These are phyloP conservation scores for Leucopsar rothschildi DNA, from an alignment of 2,113 vertebrate genomes.

Conservation along the genomic window DNA sequence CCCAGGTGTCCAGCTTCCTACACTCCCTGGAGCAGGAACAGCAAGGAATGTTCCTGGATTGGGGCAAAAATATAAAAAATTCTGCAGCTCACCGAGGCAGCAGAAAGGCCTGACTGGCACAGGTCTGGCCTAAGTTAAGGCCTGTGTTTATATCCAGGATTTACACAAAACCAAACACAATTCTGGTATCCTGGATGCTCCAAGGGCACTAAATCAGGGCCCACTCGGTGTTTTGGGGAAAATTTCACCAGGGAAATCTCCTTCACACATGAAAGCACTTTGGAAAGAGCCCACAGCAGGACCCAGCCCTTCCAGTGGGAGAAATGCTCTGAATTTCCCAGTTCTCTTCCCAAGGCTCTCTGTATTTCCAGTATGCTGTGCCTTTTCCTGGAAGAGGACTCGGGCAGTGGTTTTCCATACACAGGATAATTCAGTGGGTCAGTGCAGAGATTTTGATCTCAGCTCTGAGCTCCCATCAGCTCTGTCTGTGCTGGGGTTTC, in stretches of 20 bases:
- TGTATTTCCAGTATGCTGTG: accelerated
- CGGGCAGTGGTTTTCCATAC: background rate
- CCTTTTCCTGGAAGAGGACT: background rate
- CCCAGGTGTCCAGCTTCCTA: background rate
- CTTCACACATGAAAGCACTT: background rate
- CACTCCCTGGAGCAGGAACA: accelerated
- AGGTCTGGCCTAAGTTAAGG: background rate
- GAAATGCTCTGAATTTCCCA: background rate
- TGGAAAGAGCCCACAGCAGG: background rate
- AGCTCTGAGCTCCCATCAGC: background rate
- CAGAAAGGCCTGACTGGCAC: background rate
- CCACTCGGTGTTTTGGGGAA: accelerated
- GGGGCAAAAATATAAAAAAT: background rate
- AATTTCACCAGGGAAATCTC: background rate
- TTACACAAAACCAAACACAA: background rate
- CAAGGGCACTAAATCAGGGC: background rate
- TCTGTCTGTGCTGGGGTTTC: background rate
- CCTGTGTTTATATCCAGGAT: background rate
- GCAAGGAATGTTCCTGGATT: background rate
- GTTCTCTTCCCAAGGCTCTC: background rate
- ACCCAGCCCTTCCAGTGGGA: background rate
- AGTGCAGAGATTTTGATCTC: background rate
- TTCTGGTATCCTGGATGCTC: background rate
- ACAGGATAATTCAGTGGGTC: background rate
- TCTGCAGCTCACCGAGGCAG: background rate